Evolutionary conservation across 2,797 vertebrate genomes (phyloP).

Genomic region (Erpetoichthys calabaricus): DNA sequence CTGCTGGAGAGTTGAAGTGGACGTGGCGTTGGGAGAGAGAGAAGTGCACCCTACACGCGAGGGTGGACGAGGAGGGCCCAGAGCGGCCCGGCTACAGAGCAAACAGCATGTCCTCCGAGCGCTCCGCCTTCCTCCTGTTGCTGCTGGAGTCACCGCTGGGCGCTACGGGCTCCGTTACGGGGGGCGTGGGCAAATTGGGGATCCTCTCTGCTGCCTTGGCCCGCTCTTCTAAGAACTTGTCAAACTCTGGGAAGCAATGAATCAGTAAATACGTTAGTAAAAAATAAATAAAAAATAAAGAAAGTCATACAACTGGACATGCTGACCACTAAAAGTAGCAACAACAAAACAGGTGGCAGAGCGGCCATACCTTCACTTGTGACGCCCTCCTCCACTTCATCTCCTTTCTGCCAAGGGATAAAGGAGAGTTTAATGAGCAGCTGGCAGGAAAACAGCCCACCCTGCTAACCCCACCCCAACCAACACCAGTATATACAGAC

Average conservation of each 20-base stretch:
- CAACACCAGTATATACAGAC: not conserved
- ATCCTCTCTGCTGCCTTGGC: slow-evolving; percentile 86
- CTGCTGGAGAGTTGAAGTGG: slow-evolving; percentile 17
- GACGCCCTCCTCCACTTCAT: slow-evolving; percentile 85
- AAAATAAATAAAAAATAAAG: not conserved
- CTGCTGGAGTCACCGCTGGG: slow-evolving; percentile 35
- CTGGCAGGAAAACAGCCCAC: no score
- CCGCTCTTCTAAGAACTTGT: slow-evolving; percentile 94
- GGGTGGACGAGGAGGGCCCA: slow-evolving; percentile 13
- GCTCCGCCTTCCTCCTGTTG: slow-evolving; percentile 66
- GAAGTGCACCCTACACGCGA: slow-evolving; percentile 4
- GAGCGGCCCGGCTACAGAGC: slow-evolving; percentile 51
- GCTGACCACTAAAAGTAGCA: not conserved
- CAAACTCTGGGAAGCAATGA: slow-evolving; percentile 65
- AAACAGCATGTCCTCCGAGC: slow-evolving; percentile 73
- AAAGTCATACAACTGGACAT: not conserved
- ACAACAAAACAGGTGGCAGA: not conserved
- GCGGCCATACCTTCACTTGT: slow-evolving; percentile 81
- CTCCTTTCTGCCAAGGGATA: slow-evolving; percentile 65
- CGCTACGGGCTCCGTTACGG: slow-evolving; percentile 44
- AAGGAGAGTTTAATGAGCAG: slow-evolving; percentile 13
- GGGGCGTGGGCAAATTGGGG: slow-evolving; percentile 70
- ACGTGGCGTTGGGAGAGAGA: slow-evolving; percentile 17
- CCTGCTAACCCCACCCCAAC: not conserved
- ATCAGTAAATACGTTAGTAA: not conserved